These are phyloP conservation scores for Dromaius novaehollandiae DNA, from an alignment of 2,113 vertebrate species.

Conservation along the genomic window DNA sequence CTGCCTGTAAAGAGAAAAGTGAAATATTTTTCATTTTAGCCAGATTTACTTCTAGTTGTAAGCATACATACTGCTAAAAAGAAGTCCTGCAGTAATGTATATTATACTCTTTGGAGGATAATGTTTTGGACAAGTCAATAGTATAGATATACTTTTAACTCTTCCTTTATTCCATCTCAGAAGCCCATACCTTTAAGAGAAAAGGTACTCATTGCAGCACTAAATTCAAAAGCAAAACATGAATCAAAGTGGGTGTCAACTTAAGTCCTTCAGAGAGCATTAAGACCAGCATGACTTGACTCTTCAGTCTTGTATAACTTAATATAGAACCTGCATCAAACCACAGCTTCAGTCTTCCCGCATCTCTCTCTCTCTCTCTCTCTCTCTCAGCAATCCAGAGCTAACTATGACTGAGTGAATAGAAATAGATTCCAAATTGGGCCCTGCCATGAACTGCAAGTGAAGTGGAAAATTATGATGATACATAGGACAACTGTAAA, in stretches of 20 bases:
- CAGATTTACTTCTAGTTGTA: not conserved
- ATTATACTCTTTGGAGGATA: not conserved
- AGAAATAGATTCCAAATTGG: not conserved
- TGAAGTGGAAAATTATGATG: too few species aligned
- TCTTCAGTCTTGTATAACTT: not conserved
- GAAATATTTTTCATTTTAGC: constrained; percentile 7
- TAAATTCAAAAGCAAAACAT: not conserved
- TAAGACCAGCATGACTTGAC: not conserved
- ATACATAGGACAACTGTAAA: too few species aligned
- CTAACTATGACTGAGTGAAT: not conserved
- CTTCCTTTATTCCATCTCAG: not conserved
- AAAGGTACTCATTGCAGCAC: not conserved
- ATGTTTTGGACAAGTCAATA: not conserved
- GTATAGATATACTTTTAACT: not conserved
- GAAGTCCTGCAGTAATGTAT: not conserved
- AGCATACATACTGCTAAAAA: not conserved
- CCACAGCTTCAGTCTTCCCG: not conserved
- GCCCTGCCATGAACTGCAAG: not conserved
- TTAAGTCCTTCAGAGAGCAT: not conserved
- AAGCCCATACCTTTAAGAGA: not conserved
- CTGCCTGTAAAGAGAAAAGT: constrained; percentile 74
- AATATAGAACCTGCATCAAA: not conserved
- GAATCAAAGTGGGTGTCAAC: not conserved
- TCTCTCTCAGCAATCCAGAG: not conserved
- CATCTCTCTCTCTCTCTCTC: not conserved